Base-by-base conservation (phyloP, 2,888 invertebrate genomes). In the Agapetus fuscipes region DNA sequence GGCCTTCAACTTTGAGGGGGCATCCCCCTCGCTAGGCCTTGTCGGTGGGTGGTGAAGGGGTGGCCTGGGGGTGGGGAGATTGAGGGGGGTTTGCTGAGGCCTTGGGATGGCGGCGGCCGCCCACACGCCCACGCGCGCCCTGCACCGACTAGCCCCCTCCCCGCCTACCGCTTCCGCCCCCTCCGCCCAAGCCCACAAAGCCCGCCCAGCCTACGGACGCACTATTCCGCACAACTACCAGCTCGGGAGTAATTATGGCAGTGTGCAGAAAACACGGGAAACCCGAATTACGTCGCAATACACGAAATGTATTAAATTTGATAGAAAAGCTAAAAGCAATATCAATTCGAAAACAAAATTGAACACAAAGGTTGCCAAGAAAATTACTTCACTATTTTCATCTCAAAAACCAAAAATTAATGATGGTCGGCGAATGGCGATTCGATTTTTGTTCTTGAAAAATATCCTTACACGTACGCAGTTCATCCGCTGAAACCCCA, bases 141-240 rank as follows among this genome's bases (percentile, higher is more conserved):
- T 66, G 66, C 66, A 66, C 62, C 61, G 64, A 62, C 65, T 64
- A 65, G 64, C 64, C 65, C 60, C 61, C 59, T 55, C 61, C 61
- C 63, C 64, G 58, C 60, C 62, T 64, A 61, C 64, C 59, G 62
- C 59, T n/a, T n/a, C 54, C 61, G 61, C 62, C 60, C 62, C 62
- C 63, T 66, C 65, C 66, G 61, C 65, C 64, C 60, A 62, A n/a
- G n/a, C n/a, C n/a, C n/a, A n/a, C 62, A 62, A 66, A 65, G 67
- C 62, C 66, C 65, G 65, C n/a, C n/a, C n/a, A n/a, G n/a, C n/a
- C n/a, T n/a, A n/a, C n/a, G n/a, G n/a, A n/a, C n/a, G 53, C 61
- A 58, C 24, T 17, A 28, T 15, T 26, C 13, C 27, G 26, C 12
- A 12, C 26, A 38, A 43, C 33, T 41, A 42, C 48, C 42, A 41